A percentile compares a stretch with the other conserved stretches of the same genome.
Evolutionary conservation across 2,888 invertebrate genomes (phyloP).

Genomic region (Dastarcus helophoroides): DNA sequence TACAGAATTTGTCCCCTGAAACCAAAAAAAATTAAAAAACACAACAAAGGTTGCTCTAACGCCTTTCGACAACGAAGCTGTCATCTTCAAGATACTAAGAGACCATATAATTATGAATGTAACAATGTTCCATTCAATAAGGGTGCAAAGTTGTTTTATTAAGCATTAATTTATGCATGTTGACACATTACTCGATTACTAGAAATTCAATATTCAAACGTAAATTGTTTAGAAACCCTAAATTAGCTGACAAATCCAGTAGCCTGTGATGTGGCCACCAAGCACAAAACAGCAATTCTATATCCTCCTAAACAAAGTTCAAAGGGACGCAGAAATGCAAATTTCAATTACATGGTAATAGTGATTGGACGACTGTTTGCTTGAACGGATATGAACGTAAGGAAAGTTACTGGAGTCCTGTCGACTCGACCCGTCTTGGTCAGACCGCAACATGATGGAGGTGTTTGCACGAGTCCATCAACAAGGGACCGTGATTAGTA

Average conservation of each 20-base stretch:
- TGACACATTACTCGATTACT: too few species aligned
- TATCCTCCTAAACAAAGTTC: slow-evolving; percentile 10
- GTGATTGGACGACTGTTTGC: slow-evolving; percentile 27
- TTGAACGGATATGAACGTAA: background rate
- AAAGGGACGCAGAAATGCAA: slow-evolving; percentile 22
- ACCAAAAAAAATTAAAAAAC: too few species aligned
- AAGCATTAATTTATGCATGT: too few species aligned
- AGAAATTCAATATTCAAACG: too few species aligned
- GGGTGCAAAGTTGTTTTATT: too few species aligned
- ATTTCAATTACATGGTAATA: slow-evolving; percentile 28
- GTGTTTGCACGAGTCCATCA: slow-evolving; percentile 30
- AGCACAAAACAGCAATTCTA: slow-evolving; percentile 8
- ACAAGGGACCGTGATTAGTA: slow-evolving; percentile 29
- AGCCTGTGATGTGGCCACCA: slow-evolving; percentile 10
- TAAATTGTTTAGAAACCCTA: too few species aligned
- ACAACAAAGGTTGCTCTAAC: too few species aligned
- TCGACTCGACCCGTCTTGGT: slow-evolving; percentile 14
- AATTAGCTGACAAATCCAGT: slow-evolving; percentile 11
- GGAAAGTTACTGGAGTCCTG: background rate
- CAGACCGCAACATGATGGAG: slow-evolving; percentile 27
- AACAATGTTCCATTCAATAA: too few species aligned
- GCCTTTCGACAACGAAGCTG: too few species aligned
- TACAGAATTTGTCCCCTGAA: too few species aligned
- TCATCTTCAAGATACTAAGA: too few species aligned
- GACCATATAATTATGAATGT: too few species aligned